Evolutionary conservation across 2,888 invertebrate genomes (phyloP), one percentile per base, ranked within the genome.

Genomic region (Zaprionus bogoriensis): DNA sequence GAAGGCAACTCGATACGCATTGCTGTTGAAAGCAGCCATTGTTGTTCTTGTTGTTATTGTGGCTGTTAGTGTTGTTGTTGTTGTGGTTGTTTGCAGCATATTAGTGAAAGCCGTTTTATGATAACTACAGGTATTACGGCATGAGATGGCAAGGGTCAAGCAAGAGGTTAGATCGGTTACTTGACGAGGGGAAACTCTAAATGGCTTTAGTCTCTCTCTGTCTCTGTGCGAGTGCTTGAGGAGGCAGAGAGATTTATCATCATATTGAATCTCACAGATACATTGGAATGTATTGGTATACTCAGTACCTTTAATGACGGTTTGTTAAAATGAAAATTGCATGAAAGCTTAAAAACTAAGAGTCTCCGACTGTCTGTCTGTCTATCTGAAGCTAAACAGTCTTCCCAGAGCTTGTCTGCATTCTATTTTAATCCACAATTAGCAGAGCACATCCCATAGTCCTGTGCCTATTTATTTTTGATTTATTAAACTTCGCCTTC

Each of bases 1-100:
- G 80, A 80, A 83, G 84, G 85, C 87, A 87, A 84, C 81, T 73
- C 64, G 75, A 87, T 87, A 87, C 60, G 72, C 67, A 70, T 39
- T 51, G 67, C 64, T 20, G 60, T 30, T 47, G 61, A 63, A 47
- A 47, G 48, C 48, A 39, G 50, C 32, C n/a, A 17, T 44, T 45
- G 41, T 59, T 42, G 22, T 50, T 39, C 19, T 45, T 59, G 38
- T 19, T 67, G 12, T 60, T 54, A 36, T 52, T 57, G 32, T 27
- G 39, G 60, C 27, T 59, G 55, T 59, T 4, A 10, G 3, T 75
- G 55, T 64, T 28, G 51, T 51, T 65, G 48, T 50, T 32, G 51
- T 32, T 17, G 42, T 19, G 28, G 41, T 46, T 64, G 73, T 59
- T 69, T 17, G 51, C 12, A 47, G 73, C 58, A 76, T 70, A 78